phyloP scores from a whole-genome alignment of 2,888 invertebrate species.

The Sceliomorpha sp. region DNA sequence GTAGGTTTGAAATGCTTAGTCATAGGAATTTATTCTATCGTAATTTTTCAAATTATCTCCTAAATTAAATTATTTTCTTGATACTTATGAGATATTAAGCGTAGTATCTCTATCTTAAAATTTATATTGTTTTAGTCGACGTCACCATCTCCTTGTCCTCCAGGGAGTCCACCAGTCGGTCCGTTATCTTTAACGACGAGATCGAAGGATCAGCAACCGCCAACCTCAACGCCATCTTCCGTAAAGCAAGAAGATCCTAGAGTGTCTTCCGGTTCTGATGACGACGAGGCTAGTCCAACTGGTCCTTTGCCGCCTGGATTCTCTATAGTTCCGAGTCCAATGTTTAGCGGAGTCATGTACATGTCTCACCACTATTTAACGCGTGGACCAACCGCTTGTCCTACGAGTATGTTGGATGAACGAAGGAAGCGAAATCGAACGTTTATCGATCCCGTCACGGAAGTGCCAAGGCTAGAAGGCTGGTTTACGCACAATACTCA shows the following conservation, averaged over 20 bases:
- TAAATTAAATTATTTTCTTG: background rate
- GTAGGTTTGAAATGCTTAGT: slow-evolving; percentile 63
- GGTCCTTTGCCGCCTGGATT: slow-evolving; percentile 84
- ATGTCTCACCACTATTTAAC: slow-evolving; percentile 94
- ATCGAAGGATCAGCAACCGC: slow-evolving; percentile 74
- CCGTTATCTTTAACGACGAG: slow-evolving; percentile 76
- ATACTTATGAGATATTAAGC: too few relatives aligned
- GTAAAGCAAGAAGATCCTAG: slow-evolving; percentile 75
- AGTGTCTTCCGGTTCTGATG: slow-evolving; percentile 81
- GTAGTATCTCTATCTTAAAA: too few relatives aligned
- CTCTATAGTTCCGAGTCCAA: slow-evolving; percentile 91
- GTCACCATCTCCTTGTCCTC: slow-evolving; percentile 75
- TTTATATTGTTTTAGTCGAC: slow-evolving; percentile 75
- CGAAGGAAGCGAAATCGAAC: slow-evolving; percentile 97
- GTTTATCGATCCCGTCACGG: slow-evolving; percentile 99
- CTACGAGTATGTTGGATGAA: slow-evolving; percentile 86
- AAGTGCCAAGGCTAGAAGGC: slow-evolving; percentile 95
- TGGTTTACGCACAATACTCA: slow-evolving; percentile 99
- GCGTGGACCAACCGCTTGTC: slow-evolving; percentile 74
- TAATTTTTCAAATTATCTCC: slow-evolving; percentile 6
- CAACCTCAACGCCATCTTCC: slow-evolving; percentile 69
- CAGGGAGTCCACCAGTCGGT: slow-evolving; percentile 74
- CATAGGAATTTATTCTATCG: background rate
- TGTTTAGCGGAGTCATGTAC: slow-evolving; percentile 95
- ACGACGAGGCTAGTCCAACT: slow-evolving; percentile 82